phyloP scores from a whole-genome alignment of 2,113 vertebrate genomes.

The Psettodes erumei region DNA sequence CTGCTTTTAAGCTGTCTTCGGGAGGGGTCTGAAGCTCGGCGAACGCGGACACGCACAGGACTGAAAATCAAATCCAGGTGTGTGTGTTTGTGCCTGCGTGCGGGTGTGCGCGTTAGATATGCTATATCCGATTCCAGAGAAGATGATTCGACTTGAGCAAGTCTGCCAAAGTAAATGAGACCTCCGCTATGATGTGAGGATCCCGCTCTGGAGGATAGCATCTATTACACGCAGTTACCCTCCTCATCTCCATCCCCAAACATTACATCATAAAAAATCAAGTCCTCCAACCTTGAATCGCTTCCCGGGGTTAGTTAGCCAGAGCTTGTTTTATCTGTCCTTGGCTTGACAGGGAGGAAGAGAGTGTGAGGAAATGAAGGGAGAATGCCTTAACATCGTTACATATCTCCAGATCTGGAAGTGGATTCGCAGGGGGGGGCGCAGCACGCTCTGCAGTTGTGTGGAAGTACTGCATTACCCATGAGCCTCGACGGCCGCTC shows the following conservation, averaged over 20 bases:
- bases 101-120: slow-evolving; percentile 14
- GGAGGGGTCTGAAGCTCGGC: slow-evolving; percentile 16
- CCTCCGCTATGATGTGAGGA: slow-evolving; percentile 55
- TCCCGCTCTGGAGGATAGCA: slow-evolving; percentile 60
- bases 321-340: slow-evolving; percentile 4
- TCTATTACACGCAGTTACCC: slow-evolving; percentile 50
- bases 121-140: slow-evolving; percentile 60
- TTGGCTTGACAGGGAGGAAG: slow-evolving; percentile 10
- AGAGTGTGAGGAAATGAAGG: slow-evolving; percentile 21
- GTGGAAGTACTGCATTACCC: no score
- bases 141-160: slow-evolving; percentile 51
- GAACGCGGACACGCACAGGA: slow-evolving; percentile 38
- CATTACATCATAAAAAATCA: slow-evolving; percentile 68
- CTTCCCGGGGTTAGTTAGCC: not conserved
- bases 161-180: slow-evolving; percentile 73
- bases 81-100: not conserved
- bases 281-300: slow-evolving; percentile 33
- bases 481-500: no score
- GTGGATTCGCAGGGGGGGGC: slow-evolving; percentile 43
- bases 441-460: no score
- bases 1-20: slow-evolving; percentile 18
- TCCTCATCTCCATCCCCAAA: slow-evolving; percentile 15
- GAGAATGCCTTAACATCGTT: slow-evolving; percentile 53
- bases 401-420: slow-evolving; percentile 52
- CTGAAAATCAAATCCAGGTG: slow-evolving; percentile 77